Evolutionary conservation across 2,888 invertebrate genomes (phyloP).

Genomic region (Tyria jacobaeae): DNA sequence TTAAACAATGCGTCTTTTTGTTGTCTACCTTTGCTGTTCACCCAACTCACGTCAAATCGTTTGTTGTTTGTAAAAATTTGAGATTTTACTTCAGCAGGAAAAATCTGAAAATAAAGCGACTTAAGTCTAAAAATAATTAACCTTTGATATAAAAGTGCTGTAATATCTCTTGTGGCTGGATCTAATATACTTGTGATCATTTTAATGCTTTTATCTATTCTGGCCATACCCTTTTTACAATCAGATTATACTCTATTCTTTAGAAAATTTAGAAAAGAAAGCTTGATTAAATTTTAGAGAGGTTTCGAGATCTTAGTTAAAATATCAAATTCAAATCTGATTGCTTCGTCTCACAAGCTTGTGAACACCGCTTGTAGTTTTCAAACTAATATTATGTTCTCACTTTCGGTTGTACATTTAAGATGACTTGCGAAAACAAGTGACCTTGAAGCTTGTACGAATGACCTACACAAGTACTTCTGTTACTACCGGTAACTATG

Average conservation of each 20-base stretch:
- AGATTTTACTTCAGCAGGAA: not conserved
- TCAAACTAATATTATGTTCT: conserved; percentile 13
- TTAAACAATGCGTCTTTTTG: conserved; percentile 44
- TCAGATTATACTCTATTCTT: no score
- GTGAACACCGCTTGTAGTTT: conserved; percentile 8
- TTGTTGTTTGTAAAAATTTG: conserved; percentile 11
- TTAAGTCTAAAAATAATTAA: not conserved
- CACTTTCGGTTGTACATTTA: not conserved
- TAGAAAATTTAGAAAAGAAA: no score
- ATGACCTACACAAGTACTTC: conserved; percentile 25
- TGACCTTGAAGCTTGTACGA: conserved; percentile 43
- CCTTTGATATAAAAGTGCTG: no score
- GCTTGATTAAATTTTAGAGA: no score
- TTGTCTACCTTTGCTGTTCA: conserved; percentile 31
- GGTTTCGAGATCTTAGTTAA: not conserved
- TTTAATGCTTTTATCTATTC: no score
- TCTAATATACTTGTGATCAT: no score
- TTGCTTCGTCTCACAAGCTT: not conserved
- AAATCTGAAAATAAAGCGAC: conserved; percentile 6
- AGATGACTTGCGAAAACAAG: not conserved
- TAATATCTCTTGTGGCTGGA: no score
- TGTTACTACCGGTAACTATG: conserved; percentile 31
- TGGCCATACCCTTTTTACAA: no score
- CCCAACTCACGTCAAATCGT: conserved; percentile 25
- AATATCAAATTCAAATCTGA: not conserved